Conservation (phyloP, 2,797 vertebrate genomes). For the Phrynocephalus guinanensis region DNA sequence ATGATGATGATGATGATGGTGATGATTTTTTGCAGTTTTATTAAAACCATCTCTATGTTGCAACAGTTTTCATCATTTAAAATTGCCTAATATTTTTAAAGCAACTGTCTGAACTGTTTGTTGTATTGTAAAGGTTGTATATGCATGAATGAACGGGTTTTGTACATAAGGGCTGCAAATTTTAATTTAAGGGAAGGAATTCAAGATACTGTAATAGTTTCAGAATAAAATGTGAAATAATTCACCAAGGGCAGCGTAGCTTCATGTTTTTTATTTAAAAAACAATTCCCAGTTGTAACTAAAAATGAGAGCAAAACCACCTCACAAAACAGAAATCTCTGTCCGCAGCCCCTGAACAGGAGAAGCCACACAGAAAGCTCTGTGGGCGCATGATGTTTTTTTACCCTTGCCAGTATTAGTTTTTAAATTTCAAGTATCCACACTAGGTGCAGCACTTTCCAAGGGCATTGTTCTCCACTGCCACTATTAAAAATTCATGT, state of each 20-base stretch:
- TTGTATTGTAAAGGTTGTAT: constrained; percentile 8
- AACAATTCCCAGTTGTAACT: constrained; percentile 2
- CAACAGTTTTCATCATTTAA: neutral
- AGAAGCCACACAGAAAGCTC: constrained; percentile 31
- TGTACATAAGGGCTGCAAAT: neutral
- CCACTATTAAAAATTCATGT: constrained; percentile 68
- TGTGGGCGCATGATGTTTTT: neutral
- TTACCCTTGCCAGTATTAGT: neutral
- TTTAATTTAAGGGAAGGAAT: neutral
- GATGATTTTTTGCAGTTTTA: neutral
- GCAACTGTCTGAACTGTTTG: neutral
- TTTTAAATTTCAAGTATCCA: constrained; percentile 29
- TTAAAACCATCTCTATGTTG: neutral
- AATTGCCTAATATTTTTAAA: neutral
- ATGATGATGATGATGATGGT: neutral
- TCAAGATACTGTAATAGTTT: neutral
- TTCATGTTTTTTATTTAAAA: constrained; percentile 5
- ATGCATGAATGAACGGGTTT: neutral
- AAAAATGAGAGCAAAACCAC: constrained; percentile 23
- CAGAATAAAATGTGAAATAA: constrained; percentile 6
- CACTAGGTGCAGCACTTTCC: constrained; percentile 10
- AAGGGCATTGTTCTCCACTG: constrained; percentile 22
- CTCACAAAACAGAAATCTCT: neutral
- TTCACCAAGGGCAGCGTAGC: neutral
- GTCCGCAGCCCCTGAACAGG: constrained; percentile 6